Evolutionary conservation across 2,888 invertebrate species (phyloP).

Genomic region (Blomia tropicalis): DNA sequence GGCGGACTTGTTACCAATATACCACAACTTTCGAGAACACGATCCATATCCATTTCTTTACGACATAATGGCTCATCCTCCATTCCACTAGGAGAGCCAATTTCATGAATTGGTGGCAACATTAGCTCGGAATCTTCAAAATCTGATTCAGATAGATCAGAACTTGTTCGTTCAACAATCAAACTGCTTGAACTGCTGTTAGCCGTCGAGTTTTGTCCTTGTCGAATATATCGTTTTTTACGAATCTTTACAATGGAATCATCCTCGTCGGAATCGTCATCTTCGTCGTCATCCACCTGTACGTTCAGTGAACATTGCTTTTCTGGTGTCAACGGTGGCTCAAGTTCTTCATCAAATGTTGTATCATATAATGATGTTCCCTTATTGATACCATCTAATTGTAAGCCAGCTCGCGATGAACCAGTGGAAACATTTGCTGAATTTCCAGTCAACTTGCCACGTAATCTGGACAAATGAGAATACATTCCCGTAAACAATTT

Average conservation of each 20-base stretch:
- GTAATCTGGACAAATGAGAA: constrained; percentile 20
- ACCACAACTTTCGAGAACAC: constrained; percentile 36
- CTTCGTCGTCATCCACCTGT: neutral
- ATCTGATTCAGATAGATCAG: constrained; percentile 30
- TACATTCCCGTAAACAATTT: constrained; percentile 17
- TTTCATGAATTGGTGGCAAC: neutral
- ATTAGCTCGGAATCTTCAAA: constrained; percentile 26
- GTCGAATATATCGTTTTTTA: neutral
- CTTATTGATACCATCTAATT: neutral
- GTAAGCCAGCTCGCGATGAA: neutral
- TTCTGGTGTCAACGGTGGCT: neutral
- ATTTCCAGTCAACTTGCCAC: constrained; percentile 19
- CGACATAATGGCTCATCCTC: neutral
- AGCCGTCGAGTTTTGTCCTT: neutral
- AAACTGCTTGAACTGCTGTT: constrained; percentile 1
- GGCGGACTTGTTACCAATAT: constrained; percentile 35
- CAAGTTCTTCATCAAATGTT: neutral
- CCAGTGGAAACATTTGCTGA: neutral
- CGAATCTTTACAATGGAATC: constrained; percentile 14
- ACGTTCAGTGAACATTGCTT: neutral
- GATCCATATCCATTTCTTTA: constrained; percentile 29
- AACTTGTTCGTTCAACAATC: constrained; percentile 29
- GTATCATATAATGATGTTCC: neutral
- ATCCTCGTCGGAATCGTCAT: constrained; percentile 27
- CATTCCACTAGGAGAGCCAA: neutral